Base-by-base conservation (phyloP, 2,797 vertebrate species). In the Poecilia velifera region DNA sequence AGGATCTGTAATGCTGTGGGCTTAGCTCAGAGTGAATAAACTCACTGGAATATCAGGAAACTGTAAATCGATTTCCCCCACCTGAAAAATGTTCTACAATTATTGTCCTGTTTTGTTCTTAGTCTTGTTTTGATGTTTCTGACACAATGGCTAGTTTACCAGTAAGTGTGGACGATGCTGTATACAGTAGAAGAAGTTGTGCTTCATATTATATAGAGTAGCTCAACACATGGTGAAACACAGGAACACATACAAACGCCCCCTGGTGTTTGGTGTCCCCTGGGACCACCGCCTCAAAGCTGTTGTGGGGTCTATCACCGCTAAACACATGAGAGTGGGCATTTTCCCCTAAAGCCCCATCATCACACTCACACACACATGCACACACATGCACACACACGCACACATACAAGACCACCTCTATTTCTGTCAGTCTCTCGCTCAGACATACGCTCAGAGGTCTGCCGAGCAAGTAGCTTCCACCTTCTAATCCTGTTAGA, bases 401-500 rank as follows among this genome's bases (percentile, higher is more conserved):
- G 5, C 74, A 74, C 76, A 72, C 80, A 81, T 73, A 76, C 45
- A 76, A 68, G 76, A 85, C 85, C 80, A 88, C 83, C 82, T 86
- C 82, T 45, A 45, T 73, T 39, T 41, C 85, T 28, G 34, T 80
- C 84, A 25, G 64, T 82, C 66, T 82, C 62, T 39, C 25, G n/a
- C 75, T 66, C 55, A 66, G 75, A 75, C 84, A 83, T 80, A 85
- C 72, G 74, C 87, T 82, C 84, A 72, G 85, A 90, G 90, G 90
- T 92, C 90, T 92, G 89, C 83, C 39, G 86, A 91, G 81, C 76
- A 79, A 91, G 90, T 83, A 91, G 92, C 88, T 89, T 90, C 88
- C 76, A 9, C 89, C 79, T 85, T 77, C 46, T 96, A 96, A 96
- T 96, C 96, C 95, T 96, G 94, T 96, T 96, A 96, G 94, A 80